These are phyloP conservation scores for Ichneumon xanthorius DNA, from an alignment of 2,888 invertebrate genomes.

Conservation along the genomic window DNA sequence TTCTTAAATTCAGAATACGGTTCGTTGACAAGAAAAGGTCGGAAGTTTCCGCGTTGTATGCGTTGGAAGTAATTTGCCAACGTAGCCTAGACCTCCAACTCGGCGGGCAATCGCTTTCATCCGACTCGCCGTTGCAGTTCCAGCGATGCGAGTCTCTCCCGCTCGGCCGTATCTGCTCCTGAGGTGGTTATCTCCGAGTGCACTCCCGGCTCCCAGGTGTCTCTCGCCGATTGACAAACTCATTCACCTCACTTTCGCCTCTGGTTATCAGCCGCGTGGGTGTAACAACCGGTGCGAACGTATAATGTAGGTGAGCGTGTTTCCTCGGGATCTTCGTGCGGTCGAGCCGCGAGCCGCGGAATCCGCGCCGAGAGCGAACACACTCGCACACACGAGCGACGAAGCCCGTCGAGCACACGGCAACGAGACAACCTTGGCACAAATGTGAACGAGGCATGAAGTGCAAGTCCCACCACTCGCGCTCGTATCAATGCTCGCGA, in stretches of 20 bases:
- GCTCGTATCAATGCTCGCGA: slow-evolving; percentile 46
- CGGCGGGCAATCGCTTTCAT: slow-evolving; percentile 26
- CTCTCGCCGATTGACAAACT: slow-evolving; percentile 3
- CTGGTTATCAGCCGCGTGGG: slow-evolving; percentile 11
- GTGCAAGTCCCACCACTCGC: slow-evolving; percentile 73
- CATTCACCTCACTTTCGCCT: slow-evolving; percentile 40
- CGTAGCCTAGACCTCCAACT: slow-evolving; percentile 26
- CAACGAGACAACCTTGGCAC: slow-evolving; percentile 81
- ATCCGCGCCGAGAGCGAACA: slow-evolving; percentile 23
- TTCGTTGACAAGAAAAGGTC: too few species aligned
- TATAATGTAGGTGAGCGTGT: slow-evolving; percentile 22
- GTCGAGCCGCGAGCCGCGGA: slow-evolving; percentile 25
- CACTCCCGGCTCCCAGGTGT: not conserved
- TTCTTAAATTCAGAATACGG: too few species aligned
- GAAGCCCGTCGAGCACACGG: slow-evolving; percentile 43
- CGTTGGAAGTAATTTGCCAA: not conserved
- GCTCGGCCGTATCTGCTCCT: not conserved
- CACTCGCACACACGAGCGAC: slow-evolving; percentile 29
- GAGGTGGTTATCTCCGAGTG: not conserved
- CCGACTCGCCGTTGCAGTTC: not conserved
- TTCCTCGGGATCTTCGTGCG: slow-evolving; percentile 12
- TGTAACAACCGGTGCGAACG: not conserved
- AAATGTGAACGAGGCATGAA: slow-evolving; percentile 82
- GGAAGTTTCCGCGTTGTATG: too few species aligned
- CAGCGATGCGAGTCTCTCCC: slow-evolving; percentile 1